These are phyloP conservation scores for Acromyrmex echinatior DNA, from an alignment of 1,140 invertebrate genomes.

Conservation along the genomic window DNA sequence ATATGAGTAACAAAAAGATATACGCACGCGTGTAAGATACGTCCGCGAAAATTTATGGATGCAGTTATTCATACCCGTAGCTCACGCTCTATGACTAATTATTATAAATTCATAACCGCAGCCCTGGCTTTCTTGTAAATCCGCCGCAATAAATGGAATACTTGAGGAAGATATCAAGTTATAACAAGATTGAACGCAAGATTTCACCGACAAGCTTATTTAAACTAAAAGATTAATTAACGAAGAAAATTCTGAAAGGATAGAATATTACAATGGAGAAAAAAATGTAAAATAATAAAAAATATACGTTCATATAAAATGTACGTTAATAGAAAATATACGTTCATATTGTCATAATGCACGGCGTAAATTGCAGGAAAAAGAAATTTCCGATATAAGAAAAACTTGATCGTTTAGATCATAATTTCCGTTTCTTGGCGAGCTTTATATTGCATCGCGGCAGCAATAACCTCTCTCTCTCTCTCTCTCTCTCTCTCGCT, in stretches of 20 bases:
- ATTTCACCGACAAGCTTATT: neutral
- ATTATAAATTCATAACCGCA: conserved; percentile 43
- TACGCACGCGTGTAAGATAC: conserved; percentile 44
- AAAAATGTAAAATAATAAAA: neutral
- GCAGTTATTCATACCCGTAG: conserved; percentile 50
- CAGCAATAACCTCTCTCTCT: conserved; percentile 34
- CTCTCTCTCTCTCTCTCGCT: neutral
- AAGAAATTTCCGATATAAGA: conserved; percentile 23
- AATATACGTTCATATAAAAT: neutral
- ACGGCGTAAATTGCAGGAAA: neutral
- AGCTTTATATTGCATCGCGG: conserved; percentile 47
- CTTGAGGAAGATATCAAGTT: neutral
- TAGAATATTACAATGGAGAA: neutral
- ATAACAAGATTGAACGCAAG: neutral
- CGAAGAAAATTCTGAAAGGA: neutral
- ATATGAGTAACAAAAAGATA: conserved; percentile 25
- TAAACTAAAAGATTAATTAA: neutral
- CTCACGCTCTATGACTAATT: conserved; percentile 53
- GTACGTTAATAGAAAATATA: neutral
- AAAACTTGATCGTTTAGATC: conserved; percentile 24
- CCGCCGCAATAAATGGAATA: conserved; percentile 30
- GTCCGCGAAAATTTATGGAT: conserved; percentile 47
- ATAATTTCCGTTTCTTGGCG: conserved; percentile 52
- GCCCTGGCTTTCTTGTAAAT: conserved; percentile 31
- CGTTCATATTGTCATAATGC: neutral